Conservation (phyloP, 2,113 vertebrate genomes). For the Nothoprocta perdicaria region DNA sequence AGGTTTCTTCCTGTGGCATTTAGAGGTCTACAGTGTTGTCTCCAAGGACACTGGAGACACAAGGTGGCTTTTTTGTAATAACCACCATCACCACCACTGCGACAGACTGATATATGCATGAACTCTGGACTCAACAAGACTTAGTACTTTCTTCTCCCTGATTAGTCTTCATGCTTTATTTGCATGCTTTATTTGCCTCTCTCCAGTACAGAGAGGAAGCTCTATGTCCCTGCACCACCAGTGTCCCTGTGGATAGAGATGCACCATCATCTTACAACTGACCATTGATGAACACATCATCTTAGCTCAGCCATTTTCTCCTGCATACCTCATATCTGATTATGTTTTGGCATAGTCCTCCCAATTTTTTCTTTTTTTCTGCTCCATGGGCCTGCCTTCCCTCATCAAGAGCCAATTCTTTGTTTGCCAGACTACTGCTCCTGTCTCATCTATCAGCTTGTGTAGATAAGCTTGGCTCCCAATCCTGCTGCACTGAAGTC, state of each 20-base stretch:
- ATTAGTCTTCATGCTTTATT: background rate
- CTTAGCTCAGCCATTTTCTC: background rate
- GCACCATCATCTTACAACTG: background rate
- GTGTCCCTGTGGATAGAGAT: background rate
- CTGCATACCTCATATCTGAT: background rate
- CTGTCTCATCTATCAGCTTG: background rate
- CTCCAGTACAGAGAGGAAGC: background rate
- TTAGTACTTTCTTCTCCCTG: background rate
- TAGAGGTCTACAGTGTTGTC: background rate
- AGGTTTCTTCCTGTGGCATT: background rate
- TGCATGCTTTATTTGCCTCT: background rate
- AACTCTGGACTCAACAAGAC: background rate
- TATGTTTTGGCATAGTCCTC: background rate
- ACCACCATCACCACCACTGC: accelerated
- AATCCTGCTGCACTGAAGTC: background rate
- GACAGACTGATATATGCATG: accelerated
- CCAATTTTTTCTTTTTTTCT: background rate
- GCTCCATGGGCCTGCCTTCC: background rate
- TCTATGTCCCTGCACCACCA: background rate
- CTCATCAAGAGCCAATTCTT: background rate
- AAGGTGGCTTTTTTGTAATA: background rate
- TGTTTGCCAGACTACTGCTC: background rate
- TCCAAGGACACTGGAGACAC: background rate
- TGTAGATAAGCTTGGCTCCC: background rate
- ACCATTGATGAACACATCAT: accelerated